These are phyloP conservation scores for Galleria mellonella DNA, from an alignment of 1,140 invertebrate genomes.

Conservation along the genomic window DNA sequence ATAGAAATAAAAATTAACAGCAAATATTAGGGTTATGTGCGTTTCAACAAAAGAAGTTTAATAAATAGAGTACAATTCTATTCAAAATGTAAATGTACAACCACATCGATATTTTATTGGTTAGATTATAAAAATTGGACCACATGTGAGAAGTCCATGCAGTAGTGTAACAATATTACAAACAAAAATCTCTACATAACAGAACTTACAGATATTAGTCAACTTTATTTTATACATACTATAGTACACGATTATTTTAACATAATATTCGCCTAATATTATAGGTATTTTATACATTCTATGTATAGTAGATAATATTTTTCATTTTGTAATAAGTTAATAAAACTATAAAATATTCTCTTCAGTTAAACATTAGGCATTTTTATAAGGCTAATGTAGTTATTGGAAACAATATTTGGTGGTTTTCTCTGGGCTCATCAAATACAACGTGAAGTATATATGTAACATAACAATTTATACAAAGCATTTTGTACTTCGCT, in stretches of 20 bases:
- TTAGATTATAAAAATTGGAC: constrained; percentile 74
- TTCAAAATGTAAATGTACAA: constrained; percentile 65
- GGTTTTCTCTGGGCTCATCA: constrained; percentile 48
- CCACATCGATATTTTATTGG: constrained; percentile 74
- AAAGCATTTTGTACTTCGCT: constrained; percentile 63
- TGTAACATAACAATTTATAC: constrained; percentile 38
- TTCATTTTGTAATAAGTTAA: constrained; percentile 72
- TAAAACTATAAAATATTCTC: constrained; percentile 73
- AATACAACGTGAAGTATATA: constrained; percentile 47
- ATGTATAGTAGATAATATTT: constrained; percentile 70
- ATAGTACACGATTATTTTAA: constrained; percentile 69
- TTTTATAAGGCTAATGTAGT: constrained; percentile 70
- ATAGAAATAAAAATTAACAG: neutral
- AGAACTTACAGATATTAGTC: constrained; percentile 73
- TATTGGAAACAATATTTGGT: constrained; percentile 71
- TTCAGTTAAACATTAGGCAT: constrained; percentile 70
- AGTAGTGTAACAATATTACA: constrained; percentile 72
- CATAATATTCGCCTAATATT: constrained; percentile 66
- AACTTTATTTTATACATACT: constrained; percentile 72
- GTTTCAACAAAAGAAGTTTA: constrained; percentile 59
- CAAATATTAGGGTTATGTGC: constrained; percentile 20
- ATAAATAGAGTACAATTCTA: constrained; percentile 50
- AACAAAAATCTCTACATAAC: constrained; percentile 74
- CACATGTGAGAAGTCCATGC: constrained; percentile 64
- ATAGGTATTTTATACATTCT: constrained; percentile 69